A percentile compares a stretch with the other conserved stretches of the same genome.
These are phyloP conservation scores for Actenoides hombroni DNA, from an alignment of 2,113 vertebrate species.

Conservation along the genomic window DNA sequence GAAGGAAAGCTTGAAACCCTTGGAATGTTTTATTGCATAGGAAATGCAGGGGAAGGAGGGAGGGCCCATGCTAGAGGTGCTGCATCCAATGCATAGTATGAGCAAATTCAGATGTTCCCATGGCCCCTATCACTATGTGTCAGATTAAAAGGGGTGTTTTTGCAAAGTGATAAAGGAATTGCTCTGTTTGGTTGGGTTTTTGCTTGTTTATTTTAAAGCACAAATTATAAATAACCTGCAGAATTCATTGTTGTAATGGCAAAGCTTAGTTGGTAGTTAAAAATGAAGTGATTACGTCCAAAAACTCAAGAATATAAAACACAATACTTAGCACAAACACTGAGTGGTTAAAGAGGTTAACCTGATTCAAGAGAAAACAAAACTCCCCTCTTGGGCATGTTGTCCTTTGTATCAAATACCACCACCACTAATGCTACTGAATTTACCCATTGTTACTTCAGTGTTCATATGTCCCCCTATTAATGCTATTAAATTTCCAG, in stretches of 20 bases:
- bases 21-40: not conserved
- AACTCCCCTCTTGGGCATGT: not conserved
- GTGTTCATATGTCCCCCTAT: not conserved
- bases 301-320: not conserved
- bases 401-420: not conserved
- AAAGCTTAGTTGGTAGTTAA: not conserved
- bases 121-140: not conserved
- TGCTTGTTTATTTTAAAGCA: not conserved
- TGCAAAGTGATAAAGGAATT: not conserved
- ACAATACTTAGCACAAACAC: accelerated
- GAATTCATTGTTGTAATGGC: not conserved
- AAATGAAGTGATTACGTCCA: not conserved
- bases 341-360: not conserved
- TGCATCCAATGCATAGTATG: not conserved
- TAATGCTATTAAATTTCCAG: not conserved
- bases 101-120: not conserved
- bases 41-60: not conserved
- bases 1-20: not conserved
- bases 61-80: not conserved
- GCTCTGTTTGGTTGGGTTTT: not conserved
- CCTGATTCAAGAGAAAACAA: not conserved
- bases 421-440: not conserved
- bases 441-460: not conserved
- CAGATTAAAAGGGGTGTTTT: not conserved
- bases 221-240: not conserved